phyloP scores from a whole-genome alignment of 2,113 vertebrate species.

The Mola mola region DNA sequence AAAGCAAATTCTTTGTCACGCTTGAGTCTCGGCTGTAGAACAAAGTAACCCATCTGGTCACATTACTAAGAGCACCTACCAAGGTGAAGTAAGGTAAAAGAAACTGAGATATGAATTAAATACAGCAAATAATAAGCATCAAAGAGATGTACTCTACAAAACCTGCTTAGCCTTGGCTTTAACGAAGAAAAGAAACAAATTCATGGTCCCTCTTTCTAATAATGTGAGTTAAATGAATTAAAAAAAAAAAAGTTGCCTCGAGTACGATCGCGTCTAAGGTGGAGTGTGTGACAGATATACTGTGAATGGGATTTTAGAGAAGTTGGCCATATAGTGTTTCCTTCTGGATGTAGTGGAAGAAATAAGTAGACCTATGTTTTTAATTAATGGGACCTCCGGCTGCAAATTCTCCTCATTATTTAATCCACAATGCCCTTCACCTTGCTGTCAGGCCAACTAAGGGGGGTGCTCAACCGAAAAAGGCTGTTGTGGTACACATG shows the following conservation, averaged over 20 bases:
- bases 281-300: slow-evolving; percentile 49
- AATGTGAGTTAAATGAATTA: slow-evolving; percentile 33
- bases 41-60: not conserved
- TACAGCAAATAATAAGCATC: no score
- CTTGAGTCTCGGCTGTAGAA: not conserved
- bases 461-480: not conserved
- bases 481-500: slow-evolving; percentile 13
- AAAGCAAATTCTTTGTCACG: no score
- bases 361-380: not conserved
- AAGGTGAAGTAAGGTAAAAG: no score
- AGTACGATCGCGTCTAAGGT: slow-evolving; percentile 31
- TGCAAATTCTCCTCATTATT: slow-evolving; percentile 1
- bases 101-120: no score
- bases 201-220: not conserved
- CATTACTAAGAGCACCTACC: no score
- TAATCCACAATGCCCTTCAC: slow-evolving; percentile 38
- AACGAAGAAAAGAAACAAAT: slow-evolving; percentile 31
- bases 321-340: slow-evolving; percentile 10
- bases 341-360: slow-evolving; percentile 12
- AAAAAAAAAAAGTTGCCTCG: no score
- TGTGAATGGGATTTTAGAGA: slow-evolving; percentile 55
- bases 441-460: slow-evolving; percentile 1
- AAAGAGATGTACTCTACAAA: no score
- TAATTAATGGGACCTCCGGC: slow-evolving; percentile 15
- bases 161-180: slow-evolving; percentile 31